These are phyloP conservation scores for Drosophila pachea DNA, from an alignment of 1,140 invertebrate species.

Conservation along the genomic window DNA sequence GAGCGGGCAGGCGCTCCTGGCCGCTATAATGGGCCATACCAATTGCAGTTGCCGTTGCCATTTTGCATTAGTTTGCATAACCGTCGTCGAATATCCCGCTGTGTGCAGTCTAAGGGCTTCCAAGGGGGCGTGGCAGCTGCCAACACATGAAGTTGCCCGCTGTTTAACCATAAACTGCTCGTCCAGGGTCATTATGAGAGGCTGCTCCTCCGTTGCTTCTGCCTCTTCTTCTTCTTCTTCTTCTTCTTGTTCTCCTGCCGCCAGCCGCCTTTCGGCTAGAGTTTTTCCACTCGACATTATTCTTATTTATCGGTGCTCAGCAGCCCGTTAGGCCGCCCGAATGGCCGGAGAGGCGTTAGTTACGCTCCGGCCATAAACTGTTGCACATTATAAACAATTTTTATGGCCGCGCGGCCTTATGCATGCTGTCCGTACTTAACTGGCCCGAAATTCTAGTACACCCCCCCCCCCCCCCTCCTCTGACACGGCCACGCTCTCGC, in stretches of 20 bases:
- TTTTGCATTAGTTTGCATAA: conserved; percentile 76
- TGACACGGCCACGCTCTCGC: no score
- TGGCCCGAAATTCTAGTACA: neutral
- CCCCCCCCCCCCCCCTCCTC: no score
- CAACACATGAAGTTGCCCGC: conserved; percentile 38
- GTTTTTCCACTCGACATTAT: conserved; percentile 52
- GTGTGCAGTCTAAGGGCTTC: conserved; percentile 10
- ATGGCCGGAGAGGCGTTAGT: conserved; percentile 22
- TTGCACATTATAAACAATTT: conserved; percentile 39
- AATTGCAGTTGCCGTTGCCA: conserved; percentile 69
- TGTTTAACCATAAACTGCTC: conserved; percentile 73
- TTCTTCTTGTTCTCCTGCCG: conserved; percentile 2
- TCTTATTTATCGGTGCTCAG: conserved; percentile 62
- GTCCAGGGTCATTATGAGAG: conserved; percentile 64
- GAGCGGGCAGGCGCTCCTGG: neutral
- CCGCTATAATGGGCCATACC: conserved; percentile 31
- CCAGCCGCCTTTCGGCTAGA: no score
- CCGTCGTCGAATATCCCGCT: conserved; percentile 42
- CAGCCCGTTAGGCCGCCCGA: conserved; percentile 28
- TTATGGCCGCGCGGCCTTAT: conserved; percentile 2
- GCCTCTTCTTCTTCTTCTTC: neutral
- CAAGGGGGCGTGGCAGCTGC: conserved; percentile 14
- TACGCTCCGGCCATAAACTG: conserved; percentile 34
- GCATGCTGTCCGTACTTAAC: conserved; percentile 5
- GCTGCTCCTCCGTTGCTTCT: conserved; percentile 18